Evolutionary conservation across 2,113 vertebrate species (phyloP), one percentile per base, ranked within the genome.

Genomic region (Calyptomena viridis): DNA sequence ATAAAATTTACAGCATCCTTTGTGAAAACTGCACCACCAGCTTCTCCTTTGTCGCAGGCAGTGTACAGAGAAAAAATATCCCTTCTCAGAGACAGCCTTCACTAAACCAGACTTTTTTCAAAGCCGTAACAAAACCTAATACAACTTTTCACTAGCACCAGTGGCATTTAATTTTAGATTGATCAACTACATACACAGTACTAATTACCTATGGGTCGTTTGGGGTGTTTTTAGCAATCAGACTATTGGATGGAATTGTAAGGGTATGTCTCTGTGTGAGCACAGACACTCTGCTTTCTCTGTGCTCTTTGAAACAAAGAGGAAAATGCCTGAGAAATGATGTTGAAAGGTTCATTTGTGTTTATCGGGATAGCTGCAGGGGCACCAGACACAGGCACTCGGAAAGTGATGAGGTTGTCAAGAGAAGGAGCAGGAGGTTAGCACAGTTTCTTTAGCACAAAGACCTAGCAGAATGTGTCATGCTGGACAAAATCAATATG

Each of bases 131-230:
- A 87, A 93, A 94, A 58, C 58, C 66, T 62, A 74, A 21, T 44
- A 71, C 1, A 4, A 95, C 73, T 62, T 97, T 95, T 93, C 31
- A 11, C 37, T 46, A 91, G 60, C 24, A 31, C 90, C n/a, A 55
- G 18, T 63, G 79, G 87, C 87, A 80, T 93, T 95, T 96, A 50
- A 95, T 94, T 93, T 90, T 78, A 93, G 84, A 96, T 89, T 1
- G 12, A 95, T 96, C 93, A 96, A 76, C 79, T 88, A 69, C 30
- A 52, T 66, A 74, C 72, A 84, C 73, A 71, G 63, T 59, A 64
- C 59, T 95, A 92, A 95, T 95, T 82, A 91, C 88, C 77, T 84
- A 49, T 7, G 62, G 52, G 76, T 80, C 8, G 4, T 40, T 40
- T 19, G 9, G 60, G 21, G 7, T 1, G 22, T 37, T 46, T 92